Conservation (phyloP, 35 echinoderm and acorn worm genomes). For the Lytechinus variegatus region DNA sequence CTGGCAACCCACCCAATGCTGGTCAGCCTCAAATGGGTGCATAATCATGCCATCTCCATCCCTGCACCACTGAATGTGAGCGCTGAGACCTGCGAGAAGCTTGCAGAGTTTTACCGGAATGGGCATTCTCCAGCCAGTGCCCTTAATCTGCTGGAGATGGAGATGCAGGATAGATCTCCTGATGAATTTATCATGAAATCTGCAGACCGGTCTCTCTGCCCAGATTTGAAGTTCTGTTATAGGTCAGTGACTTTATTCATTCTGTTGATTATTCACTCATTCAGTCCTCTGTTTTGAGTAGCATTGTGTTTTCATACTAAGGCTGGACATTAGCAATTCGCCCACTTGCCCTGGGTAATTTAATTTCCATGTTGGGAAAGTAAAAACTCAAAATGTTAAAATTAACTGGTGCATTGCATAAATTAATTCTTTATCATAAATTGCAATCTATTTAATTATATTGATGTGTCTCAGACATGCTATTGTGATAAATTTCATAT, state of each 20-base stretch:
- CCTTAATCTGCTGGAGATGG: neutral
- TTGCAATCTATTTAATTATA: no score
- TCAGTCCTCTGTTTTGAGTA: no score
- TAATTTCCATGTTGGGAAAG: no score
- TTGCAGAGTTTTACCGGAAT: neutral
- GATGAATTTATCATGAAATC: neutral
- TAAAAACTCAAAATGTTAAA: no score
- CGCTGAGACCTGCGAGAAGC: neutral
- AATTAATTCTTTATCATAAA: no score
- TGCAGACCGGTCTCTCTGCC: slow-evolving; percentile 40
- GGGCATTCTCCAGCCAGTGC: slow-evolving; percentile 28
- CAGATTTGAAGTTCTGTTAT: slow-evolving; percentile 21
- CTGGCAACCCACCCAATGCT: neutral
- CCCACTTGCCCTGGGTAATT: no score
- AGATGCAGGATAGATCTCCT: neutral
- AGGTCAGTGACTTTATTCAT: slow-evolving; percentile 16
- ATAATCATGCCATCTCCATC: slow-evolving; percentile 15
- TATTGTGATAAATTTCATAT: no score
- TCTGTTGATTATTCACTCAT: neutral
- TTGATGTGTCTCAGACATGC: no score
- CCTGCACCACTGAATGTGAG: slow-evolving; percentile 37
- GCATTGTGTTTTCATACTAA: no score
- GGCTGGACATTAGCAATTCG: no score
- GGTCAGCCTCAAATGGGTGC: neutral
- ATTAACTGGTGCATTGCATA: no score